Conservation (phyloP, 2,797 vertebrate genomes). For the Salmo trutta region DNA sequence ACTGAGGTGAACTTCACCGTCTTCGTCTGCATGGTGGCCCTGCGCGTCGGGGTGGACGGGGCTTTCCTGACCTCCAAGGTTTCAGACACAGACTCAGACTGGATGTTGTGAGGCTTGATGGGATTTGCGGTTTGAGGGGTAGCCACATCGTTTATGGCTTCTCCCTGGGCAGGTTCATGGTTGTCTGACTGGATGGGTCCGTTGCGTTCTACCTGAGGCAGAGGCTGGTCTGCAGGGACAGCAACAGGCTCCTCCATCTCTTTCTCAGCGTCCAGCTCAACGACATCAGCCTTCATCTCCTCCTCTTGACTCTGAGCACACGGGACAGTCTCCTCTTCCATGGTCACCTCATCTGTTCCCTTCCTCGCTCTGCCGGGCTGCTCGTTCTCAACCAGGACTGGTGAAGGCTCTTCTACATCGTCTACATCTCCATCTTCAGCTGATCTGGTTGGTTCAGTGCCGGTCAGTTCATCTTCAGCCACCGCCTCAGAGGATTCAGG, state of each 20-base stretch:
- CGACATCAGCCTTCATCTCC: neutral
- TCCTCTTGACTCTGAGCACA: neutral
- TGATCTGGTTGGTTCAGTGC: neutral
- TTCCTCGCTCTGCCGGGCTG: neutral
- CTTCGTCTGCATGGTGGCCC: constrained; percentile 54
- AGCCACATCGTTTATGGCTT: neutral
- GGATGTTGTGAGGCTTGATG: neutral
- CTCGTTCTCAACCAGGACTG: constrained; percentile 6
- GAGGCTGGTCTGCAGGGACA: constrained; percentile 41
- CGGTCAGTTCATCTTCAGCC: neutral
- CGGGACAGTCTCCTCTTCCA: constrained; percentile 13
- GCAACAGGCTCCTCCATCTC: neutral
- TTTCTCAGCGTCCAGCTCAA: neutral
- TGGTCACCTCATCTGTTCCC: constrained; percentile 17
- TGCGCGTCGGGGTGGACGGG: constrained; percentile 58
- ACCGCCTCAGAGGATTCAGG: neutral
- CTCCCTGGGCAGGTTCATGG: constrained; percentile 7
- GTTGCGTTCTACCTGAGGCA: neutral
- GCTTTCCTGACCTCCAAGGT: constrained; percentile 33
- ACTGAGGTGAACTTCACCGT: constrained; percentile 54
- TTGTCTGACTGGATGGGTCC: constrained; percentile 1
- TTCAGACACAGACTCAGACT: neutral
- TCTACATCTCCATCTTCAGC: constrained; percentile 1
- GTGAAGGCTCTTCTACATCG: constrained; percentile 2
- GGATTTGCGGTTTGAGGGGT: constrained; percentile 8